Percentiles rank a stretch among this genome's conserved stretches.
phyloP scores from a whole-genome alignment of 2,113 vertebrate genomes.

The Eupsittula cactorum region DNA sequence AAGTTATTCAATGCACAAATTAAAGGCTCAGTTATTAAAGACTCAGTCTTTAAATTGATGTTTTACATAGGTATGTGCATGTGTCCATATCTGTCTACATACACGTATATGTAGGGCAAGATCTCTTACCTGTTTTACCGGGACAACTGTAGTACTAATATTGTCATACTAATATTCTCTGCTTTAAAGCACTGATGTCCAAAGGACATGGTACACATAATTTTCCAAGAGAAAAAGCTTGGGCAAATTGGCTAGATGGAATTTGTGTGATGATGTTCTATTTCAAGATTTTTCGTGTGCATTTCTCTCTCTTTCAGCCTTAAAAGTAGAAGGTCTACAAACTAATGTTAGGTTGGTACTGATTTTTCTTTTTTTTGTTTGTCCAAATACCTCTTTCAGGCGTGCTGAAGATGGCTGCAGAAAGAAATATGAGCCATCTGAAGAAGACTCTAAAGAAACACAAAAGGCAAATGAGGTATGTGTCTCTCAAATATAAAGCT shows the following conservation, averaged over 20 bases:
- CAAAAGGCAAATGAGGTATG: constrained; percentile 80
- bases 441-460: constrained; percentile 79
- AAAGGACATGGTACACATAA: neutral
- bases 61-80: rapidly evolving
- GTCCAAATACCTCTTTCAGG: constrained; percentile 47
- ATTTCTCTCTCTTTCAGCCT: neutral
- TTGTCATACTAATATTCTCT: neutral
- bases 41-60: neutral
- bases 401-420: constrained; percentile 73
- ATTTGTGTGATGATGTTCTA: neutral
- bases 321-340: neutral
- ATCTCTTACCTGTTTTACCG: neutral
- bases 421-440: constrained; percentile 82
- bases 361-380: neutral
- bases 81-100: rapidly evolving
- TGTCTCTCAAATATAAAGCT: neutral
- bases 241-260: neutral
- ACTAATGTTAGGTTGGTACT: neutral
- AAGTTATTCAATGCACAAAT: neutral
- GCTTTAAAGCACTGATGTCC: neutral
- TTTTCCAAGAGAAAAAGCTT: neutral
- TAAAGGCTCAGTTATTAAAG: neutral
- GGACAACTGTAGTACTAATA: neutral
- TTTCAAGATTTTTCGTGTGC: neutral
- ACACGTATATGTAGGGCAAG: neutral